Percentiles rank a stretch among this genome's conserved stretches.
These are phyloP conservation scores for Nyctalus aviator DNA, from an alignment of 2,797 vertebrate genomes.

Conservation along the genomic window DNA sequence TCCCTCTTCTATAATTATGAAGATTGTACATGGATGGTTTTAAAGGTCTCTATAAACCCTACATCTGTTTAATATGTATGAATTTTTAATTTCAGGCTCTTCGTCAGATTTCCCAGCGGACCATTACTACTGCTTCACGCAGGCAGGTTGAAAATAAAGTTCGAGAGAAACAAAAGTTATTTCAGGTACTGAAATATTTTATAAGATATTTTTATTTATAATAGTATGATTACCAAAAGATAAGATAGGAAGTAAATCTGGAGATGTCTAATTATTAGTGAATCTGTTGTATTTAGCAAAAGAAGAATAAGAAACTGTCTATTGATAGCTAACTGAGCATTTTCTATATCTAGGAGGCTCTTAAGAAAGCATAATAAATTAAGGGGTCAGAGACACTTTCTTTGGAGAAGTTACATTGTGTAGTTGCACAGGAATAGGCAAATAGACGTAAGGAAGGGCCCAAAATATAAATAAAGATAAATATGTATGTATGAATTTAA, in stretches of 20 bases:
- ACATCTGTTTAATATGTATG: background rate
- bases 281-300: background rate
- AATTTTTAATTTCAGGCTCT: conserved; percentile 87
- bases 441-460: background rate
- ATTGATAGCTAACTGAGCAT: background rate
- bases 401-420: background rate
- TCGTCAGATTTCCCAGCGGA: conserved; percentile 90
- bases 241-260: background rate
- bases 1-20: background rate
- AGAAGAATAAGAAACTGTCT: background rate
- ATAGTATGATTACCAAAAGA: conserved; percentile 12
- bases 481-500: background rate
- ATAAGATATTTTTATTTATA: background rate
- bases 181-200: conserved; percentile 91
- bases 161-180: conserved; percentile 92
- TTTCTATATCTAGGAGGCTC: background rate
- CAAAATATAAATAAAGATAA: background rate
- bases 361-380: background rate
- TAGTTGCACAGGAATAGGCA: background rate
- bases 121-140: conserved; percentile 89
- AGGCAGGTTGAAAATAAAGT: conserved; percentile 91
- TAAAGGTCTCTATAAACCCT: conserved; percentile 22
- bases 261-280: background rate
- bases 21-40: background rate
- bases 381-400: background rate